Percentiles rank a stretch among this genome's conserved stretches.
Conservation (phyloP, 2,113 vertebrate genomes). For the Trichomycterus rosablanca region DNA sequence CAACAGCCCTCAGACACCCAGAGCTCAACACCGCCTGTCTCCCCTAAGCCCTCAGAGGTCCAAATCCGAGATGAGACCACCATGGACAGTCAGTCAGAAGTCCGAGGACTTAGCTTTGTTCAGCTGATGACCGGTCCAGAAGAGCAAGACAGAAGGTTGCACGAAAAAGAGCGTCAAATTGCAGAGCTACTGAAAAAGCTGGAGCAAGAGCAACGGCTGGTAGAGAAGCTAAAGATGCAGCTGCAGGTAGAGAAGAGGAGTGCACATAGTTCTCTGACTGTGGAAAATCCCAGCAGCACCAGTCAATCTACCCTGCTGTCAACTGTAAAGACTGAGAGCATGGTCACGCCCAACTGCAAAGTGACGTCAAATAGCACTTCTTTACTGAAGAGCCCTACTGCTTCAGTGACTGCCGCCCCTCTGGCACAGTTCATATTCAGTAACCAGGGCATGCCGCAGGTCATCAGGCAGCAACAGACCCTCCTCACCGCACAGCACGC, state of each 20-base stretch:
- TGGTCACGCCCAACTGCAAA: slow-evolving; percentile 54
- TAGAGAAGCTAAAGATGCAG: slow-evolving; percentile 95
- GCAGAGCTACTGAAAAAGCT: slow-evolving; percentile 91
- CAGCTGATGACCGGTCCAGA: slow-evolving; percentile 46
- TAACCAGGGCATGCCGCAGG: slow-evolving; percentile 73
- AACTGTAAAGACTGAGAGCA: slow-evolving; percentile 58
- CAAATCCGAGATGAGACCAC: slow-evolving; percentile 69
- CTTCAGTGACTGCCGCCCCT: slow-evolving; percentile 49
- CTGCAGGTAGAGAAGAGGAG: slow-evolving; percentile 89
- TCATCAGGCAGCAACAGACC: slow-evolving; percentile 79
- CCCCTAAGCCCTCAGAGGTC: slow-evolving; percentile 72
- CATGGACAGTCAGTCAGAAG: slow-evolving; percentile 62
- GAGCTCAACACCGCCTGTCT: slow-evolving; percentile 77
- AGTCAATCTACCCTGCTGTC: slow-evolving; percentile 25
- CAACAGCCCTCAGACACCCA: slow-evolving; percentile 61
- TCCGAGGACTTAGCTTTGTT: slow-evolving; percentile 54
- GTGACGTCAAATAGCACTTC: slow-evolving; percentile 40
- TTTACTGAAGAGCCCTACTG: slow-evolving; percentile 52
- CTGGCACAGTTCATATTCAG: slow-evolving; percentile 83
- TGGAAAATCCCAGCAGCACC: slow-evolving; percentile 13
- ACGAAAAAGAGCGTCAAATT: slow-evolving; percentile 95
- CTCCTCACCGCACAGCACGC: slow-evolving; percentile 75
- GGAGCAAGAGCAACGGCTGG: slow-evolving; percentile 91
- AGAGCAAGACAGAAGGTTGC: slow-evolving; percentile 89
- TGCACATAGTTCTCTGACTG: slow-evolving; percentile 32